phyloP scores from a whole-genome alignment of 1,140 invertebrate genomes.

The Drosophila albomicans region DNA sequence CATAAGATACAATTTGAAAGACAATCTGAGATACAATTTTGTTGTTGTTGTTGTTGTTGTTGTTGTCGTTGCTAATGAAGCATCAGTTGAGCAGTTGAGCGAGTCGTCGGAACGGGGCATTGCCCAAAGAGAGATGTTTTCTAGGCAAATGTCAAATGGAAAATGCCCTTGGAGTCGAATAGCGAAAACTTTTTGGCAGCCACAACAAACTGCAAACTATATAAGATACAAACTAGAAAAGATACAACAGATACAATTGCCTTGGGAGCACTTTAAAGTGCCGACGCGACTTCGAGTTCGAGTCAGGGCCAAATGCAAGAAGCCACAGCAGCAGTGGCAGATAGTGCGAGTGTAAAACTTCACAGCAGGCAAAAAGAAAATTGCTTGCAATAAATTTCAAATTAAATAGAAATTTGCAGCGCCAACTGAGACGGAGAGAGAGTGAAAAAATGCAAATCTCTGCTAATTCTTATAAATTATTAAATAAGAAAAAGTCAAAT shows the following conservation, averaged over 20 bases:
- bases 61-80: constrained; percentile 66
- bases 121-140: constrained; percentile 17
- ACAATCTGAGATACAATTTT: constrained; percentile 46
- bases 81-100: constrained; percentile 26
- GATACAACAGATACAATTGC: constrained; percentile 41
- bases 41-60: constrained; percentile 8
- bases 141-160: constrained; percentile 27
- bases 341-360: constrained; percentile 16
- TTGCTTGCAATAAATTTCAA: constrained; percentile 79
- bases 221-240: constrained; percentile 36
- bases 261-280: constrained; percentile 48
- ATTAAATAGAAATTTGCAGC: constrained; percentile 81
- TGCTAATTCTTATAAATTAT: constrained; percentile 84
- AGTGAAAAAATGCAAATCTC: constrained; percentile 79
- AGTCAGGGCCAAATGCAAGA: neutral
- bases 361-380: constrained; percentile 49
- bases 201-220: constrained; percentile 25
- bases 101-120: neutral
- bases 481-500: constrained; percentile 84
- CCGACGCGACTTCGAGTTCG: constrained; percentile 7
- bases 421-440: constrained; percentile 43
- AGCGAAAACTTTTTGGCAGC: constrained; percentile 34
- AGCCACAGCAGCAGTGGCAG: neutral
- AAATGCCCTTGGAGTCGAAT: constrained; percentile 17
- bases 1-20: constrained; percentile 28